Base-by-base conservation (phyloP, 2,888 invertebrate genomes). In the Pammene aurita region DNA sequence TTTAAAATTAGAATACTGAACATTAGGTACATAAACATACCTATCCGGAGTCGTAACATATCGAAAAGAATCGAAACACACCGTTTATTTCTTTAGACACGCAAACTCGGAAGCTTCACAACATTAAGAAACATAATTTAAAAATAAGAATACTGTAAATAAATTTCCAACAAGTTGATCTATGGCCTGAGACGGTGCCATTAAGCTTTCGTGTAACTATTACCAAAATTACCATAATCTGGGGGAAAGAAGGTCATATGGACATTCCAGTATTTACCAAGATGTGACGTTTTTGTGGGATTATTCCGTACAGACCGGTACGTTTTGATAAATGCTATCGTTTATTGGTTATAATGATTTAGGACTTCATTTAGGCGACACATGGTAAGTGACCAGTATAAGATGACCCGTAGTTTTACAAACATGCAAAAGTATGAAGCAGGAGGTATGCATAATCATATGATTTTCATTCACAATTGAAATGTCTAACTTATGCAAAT, bases 261-360 rank as follows among this genome's bases (percentile, higher is more conserved):
- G 38, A n/a, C 38, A 41, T 1, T 52, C 11, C 5, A 38, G 6
- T 41, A 0, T 7, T 50, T 18, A 4, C 7, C 7, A 10, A 52
- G 50, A 62, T 62, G 5, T 10, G 50, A 18, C 62, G 18, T 62
- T 62, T 62, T 62, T 4, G 16, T 18, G n/a, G 10, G 13, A 5
- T 48, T 26, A 13, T 13, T 41, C 1, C 38, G n/a, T n/a, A 26
- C 13, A 35, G 38, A 52, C 52, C 61, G 54, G 41, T 60, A 54
- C 11, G 18, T 38, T 70, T 74, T 74, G 74, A 74, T 72, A 74
- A 73, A 74, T 72, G 67, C 13, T 44, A 62, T 65, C 66, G 72
- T 76, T 75, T 75, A 77, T 73, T 76, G 75, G 69, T 78, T 74
- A 62, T 66, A 77, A 77, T 77, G 72, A 78, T 79, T 76, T 76